Percentiles rank a stretch among this genome's conserved stretches.
Evolutionary conservation across 2,113 vertebrate species (phyloP).

Genomic region (Kobus ellipsiprymnus): DNA sequence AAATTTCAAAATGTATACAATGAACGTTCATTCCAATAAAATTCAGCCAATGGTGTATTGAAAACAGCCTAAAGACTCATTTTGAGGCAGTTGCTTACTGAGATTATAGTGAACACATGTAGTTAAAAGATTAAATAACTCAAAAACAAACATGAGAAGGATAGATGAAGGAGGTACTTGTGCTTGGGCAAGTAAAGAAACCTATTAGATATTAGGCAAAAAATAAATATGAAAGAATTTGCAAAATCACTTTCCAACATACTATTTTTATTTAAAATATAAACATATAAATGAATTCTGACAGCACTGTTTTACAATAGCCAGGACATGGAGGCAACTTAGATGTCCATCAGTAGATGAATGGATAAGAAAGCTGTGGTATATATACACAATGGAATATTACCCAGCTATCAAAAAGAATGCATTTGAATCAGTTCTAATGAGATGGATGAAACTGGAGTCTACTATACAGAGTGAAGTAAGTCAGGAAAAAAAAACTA

Average conservation of each 20-base stretch:
- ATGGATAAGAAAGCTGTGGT: neutral
- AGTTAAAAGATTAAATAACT: neutral
- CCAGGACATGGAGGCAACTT: neutral
- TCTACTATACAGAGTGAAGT: neutral
- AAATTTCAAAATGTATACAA: neutral
- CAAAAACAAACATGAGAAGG: neutral
- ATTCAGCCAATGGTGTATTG: neutral
- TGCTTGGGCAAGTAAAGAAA: neutral
- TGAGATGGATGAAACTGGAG: neutral
- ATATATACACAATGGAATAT: neutral
- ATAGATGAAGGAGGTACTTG: neutral
- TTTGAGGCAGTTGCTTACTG: neutral
- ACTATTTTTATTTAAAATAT: neutral
- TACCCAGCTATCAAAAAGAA: neutral
- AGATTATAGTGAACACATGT: neutral
- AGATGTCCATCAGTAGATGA: neutral
- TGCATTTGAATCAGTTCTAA: neutral
- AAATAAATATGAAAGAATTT: neutral
- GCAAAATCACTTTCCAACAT: neutral
- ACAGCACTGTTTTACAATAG: neutral
- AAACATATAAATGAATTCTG: neutral
- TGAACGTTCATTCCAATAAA: neutral
- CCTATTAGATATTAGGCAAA: neutral
- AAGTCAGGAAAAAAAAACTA: neutral
- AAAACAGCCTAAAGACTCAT: neutral